Evolutionary conservation across 2,797 vertebrate genomes (phyloP), one percentile per base, ranked within the genome.

Genomic region (Premnoplex brunnescens): DNA sequence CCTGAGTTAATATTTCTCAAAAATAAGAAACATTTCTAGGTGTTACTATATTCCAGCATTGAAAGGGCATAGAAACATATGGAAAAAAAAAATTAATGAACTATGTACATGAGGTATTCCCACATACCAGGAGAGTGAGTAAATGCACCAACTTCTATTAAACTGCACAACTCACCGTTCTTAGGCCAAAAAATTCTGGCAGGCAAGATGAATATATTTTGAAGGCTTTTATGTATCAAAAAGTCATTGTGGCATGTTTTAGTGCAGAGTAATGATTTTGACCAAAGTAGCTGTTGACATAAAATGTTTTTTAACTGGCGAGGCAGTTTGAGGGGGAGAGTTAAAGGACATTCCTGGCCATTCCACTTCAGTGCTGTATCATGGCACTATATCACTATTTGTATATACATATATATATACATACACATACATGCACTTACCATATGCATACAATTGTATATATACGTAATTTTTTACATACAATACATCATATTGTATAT

Each of bases 111-210:
- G 52, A 30, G 19, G 7, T 44, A 7, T 41, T 63, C 49, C 32
- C 0, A 0, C 1, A 2, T 44, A 41, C 1, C 5, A 6, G 30
- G 56, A 54, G 26, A 17, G 13, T 36, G 21, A 34, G 28, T 49
- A 76, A 46, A 37, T 44, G 28, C 13, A 5, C 15, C 34, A 37
- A 14, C 37, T 71, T 63, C 16, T 43, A 0, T 23, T 41, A 28
- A 51, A 43, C 44, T n/a, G 62, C 1, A 4, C 1, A 2, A 12
- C 4, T 4, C 1, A 0, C 30, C 3, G 0, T 75, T 78, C 19
- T 68, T 4, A 2, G 26, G 10, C 18, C 60, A 16, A 39, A 41
- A 41, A 26, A 39, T 62, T 73, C 11, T 83, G 19, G 19, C 8
- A 58, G 48, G 19, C 9, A 51, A 43, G 34, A 18, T 39, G 12